These are phyloP conservation scores for Andrena minutula DNA, from an alignment of 2,888 invertebrate species.

Conservation along the genomic window DNA sequence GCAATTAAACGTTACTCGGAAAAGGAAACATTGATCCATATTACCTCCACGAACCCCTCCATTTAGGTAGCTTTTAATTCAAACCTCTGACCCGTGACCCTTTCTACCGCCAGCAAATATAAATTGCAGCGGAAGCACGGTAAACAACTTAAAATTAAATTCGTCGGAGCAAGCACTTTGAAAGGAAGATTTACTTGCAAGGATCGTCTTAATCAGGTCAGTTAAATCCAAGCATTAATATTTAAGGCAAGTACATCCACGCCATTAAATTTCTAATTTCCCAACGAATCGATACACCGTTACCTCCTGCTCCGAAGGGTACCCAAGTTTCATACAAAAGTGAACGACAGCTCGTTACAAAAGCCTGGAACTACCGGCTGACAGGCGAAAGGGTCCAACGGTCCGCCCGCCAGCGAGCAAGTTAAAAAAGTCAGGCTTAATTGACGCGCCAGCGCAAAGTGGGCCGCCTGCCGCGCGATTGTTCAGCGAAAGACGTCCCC, in stretches of 20 bases:
- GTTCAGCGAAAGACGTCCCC: conserved; percentile 24
- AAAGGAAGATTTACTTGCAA: too few species aligned
- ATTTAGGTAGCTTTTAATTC: background rate
- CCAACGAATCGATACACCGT: background rate
- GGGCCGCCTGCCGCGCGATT: conserved; percentile 25
- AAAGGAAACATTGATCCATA: background rate
- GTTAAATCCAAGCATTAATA: background rate
- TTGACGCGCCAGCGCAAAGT: conserved; percentile 20
- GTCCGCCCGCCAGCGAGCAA: background rate
- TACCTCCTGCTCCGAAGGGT: background rate
- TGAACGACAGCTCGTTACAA: too few species aligned
- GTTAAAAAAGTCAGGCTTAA: conserved; percentile 17
- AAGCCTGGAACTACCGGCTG: background rate
- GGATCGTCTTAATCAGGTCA: too few species aligned
- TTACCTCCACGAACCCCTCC: background rate
- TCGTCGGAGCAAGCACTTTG: too few species aligned
- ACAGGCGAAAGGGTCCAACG: background rate
- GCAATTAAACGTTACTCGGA: conserved; percentile 14
- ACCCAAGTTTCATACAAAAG: background rate
- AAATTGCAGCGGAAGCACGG: too few species aligned
- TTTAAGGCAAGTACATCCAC: background rate
- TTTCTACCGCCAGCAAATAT: too few species aligned
- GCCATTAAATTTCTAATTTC: background rate
- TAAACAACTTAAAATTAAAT: too few species aligned
- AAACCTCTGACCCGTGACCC: background rate